These are phyloP conservation scores for Styela plicata DNA, from an alignment of 23 tunicate genomes.

Conservation along the genomic window DNA sequence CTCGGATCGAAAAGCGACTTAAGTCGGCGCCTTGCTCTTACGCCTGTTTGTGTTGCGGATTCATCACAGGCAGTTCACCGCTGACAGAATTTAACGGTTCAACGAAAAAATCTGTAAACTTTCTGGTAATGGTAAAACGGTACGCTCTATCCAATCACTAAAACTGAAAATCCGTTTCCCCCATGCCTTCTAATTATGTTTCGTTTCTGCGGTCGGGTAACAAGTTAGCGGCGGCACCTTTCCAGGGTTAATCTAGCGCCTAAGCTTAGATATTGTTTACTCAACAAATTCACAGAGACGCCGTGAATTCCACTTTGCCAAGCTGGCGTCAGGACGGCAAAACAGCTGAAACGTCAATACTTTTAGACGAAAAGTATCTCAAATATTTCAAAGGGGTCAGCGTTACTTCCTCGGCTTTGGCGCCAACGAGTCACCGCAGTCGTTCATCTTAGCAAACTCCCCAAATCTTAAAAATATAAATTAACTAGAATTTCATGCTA, in stretches of 20 bases:
- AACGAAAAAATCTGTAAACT: neutral
- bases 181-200: neutral
- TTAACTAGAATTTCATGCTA: no score
- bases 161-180: no score
- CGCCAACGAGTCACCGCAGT: neutral
- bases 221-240: neutral
- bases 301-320: neutral
- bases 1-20: neutral
- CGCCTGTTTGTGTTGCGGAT: neutral
- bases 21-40: slow-evolving; percentile 2
- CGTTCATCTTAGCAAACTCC: neutral
- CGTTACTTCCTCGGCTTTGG: neutral
- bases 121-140: no score
- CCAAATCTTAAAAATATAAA: no score
- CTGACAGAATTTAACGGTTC: neutral
- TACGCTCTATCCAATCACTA: neutral
- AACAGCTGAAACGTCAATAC: neutral
- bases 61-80: neutral
- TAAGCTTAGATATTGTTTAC: neutral
- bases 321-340: neutral
- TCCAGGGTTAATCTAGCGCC: neutral
- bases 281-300: neutral
- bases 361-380: neutral
- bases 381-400: neutral
- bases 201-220: neutral